Conservation (phyloP, 2,888 invertebrate species). For the Theodoxus fluviatilis region DNA sequence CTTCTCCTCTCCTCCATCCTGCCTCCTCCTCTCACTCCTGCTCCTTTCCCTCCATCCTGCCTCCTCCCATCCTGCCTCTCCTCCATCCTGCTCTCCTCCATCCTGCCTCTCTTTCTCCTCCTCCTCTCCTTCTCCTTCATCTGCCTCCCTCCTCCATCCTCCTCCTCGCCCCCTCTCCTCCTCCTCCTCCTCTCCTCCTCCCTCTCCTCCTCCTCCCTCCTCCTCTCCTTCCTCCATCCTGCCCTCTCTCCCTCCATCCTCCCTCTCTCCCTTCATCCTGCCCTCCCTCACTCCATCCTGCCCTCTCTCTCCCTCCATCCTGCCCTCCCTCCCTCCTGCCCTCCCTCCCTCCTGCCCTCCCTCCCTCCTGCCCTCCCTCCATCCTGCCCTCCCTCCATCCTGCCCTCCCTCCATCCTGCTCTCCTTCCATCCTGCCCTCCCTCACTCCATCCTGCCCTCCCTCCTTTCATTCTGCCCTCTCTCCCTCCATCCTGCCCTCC, state of each 20-base stretch:
- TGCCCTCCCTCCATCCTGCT: slow-evolving; percentile 4
- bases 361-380: background rate
- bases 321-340: background rate
- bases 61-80: background rate
- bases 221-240: background rate
- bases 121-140: too few relatives aligned
- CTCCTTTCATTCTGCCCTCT: background rate
- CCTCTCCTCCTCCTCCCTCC: background rate
- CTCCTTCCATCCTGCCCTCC: background rate
- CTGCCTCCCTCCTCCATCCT: background rate
- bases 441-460: background rate
- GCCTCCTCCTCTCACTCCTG: background rate
- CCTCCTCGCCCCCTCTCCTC: background rate
- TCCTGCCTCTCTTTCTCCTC: too few relatives aligned
- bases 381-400: background rate
- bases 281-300: background rate
- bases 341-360: background rate
- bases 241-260: background rate
- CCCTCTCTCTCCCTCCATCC: background rate
- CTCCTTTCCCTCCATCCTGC: background rate
- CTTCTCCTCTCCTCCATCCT: background rate
- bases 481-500: background rate
- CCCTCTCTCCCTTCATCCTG: background rate
- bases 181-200: background rate
- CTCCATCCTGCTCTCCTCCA: background rate